Conservation (phyloP, 2,888 invertebrate species). For the Adineta ricciae region DNA sequence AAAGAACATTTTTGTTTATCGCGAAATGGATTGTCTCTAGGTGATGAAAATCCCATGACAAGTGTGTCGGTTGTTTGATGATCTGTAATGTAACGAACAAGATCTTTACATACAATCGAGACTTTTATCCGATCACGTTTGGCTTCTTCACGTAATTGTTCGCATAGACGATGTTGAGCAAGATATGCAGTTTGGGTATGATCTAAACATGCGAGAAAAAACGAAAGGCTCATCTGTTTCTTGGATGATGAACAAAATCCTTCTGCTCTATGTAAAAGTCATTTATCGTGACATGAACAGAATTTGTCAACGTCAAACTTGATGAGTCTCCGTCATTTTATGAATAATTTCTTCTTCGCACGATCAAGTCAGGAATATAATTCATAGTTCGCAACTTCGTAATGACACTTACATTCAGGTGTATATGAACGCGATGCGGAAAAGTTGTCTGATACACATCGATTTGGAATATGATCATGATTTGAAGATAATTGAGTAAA, state of each 20-base stretch:
- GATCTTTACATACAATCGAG: conserved; percentile 16
- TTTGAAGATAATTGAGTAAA: not conserved
- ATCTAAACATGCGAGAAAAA: not conserved
- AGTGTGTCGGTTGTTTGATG: conserved; percentile 2
- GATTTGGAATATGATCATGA: not conserved
- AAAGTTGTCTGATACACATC: not conserved
- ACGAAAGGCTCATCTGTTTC: not conserved
- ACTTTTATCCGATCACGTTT: not conserved
- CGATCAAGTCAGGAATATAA: not conserved
- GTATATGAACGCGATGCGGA: not conserved
- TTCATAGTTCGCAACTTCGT: too few species aligned
- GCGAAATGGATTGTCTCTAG: conserved; percentile 13
- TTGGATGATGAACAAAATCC: too few species aligned
- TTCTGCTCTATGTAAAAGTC: not conserved
- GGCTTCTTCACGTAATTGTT: conserved; percentile 10
- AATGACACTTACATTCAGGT: not conserved
- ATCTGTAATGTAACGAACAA: not conserved
- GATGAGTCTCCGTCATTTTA: not conserved
- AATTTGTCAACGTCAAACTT: not conserved
- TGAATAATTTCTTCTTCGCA: not conserved
- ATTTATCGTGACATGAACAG: not conserved
- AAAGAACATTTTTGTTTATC: not conserved
- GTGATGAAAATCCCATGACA: not conserved
- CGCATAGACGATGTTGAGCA: not conserved
- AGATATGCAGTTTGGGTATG: not conserved